Evolutionary conservation across 2,113 vertebrate genomes (phyloP), one percentile per base, ranked within the genome.

Genomic region (Psilopsiagon aurifrons): DNA sequence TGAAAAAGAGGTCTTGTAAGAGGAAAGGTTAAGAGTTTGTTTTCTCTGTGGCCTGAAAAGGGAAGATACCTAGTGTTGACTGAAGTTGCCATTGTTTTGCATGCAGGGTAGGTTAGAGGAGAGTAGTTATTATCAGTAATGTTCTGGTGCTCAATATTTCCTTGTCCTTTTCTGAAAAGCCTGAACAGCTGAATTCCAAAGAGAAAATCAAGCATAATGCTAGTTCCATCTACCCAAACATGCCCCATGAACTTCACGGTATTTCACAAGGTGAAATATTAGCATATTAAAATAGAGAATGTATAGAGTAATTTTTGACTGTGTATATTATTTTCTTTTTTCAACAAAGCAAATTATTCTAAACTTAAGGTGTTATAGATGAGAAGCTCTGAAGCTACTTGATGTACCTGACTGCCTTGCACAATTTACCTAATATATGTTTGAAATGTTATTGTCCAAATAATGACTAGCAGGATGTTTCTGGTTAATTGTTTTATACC

Each of bases 261-360:
- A 9, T 71, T 88, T 75, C 11, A 29, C 9, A 63, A 35, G 20
- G 68, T 20, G 4, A 88, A 37, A 13, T 37, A 8, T 23, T 64
- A 41, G 5, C 1, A 0, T 43, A 7, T 11, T 17, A 49, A 66
- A 75, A 62, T 15, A 29, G 1, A 41, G 8, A 7, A 71, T 28
- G 37, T 76, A 57, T 73, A 44, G 5, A 67, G 28, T 46, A 46
- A 31, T 3, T 78, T 74, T 67, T 16, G 16, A 71, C 1, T 16
- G 1, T 20, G 7, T 14, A 33, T 35, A 33, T 35, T 67, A 39
- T 25, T 47, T 70, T 87, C 7, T 13, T 5, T 31, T 69, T 54
- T 19, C 22, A 55, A 66, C 46, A 27, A 4, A 0, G 1, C 4
- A 6, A 46, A 13, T 13, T 71, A 3, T 75, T 88, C 13, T 64